Conservation (phyloP, 2,888 invertebrate genomes). For the Morinoia aosen region DNA sequence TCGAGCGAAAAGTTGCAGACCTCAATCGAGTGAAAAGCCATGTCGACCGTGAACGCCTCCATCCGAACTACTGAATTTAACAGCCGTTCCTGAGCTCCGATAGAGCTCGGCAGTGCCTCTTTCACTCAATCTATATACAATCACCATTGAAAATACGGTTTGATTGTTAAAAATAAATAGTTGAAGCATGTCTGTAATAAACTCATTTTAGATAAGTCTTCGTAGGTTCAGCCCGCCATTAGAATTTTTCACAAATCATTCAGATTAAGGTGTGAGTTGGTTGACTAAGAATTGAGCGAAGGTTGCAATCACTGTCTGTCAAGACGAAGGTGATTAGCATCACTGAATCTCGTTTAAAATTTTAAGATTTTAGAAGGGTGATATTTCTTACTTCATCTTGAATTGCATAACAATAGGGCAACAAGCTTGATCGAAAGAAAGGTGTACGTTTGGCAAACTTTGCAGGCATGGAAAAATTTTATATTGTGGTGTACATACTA, state of each 20-base stretch:
- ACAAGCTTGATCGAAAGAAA: neutral
- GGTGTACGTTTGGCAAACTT: neutral
- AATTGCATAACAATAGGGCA: neutral
- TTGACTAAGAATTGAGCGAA: no score
- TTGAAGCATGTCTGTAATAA: neutral
- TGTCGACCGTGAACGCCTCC: conserved; percentile 35
- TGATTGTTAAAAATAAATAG: neutral
- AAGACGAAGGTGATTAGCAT: neutral
- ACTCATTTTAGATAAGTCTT: neutral
- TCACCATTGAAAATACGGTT: neutral
- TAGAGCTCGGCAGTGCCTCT: neutral
- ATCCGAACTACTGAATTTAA: neutral
- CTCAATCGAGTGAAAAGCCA: conserved; percentile 48
- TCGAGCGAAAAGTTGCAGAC: conserved; percentile 37
- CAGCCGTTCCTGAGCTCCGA: neutral
- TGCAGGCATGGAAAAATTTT: neutral
- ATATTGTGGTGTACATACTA: neutral
- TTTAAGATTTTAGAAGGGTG: neutral
- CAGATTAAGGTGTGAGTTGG: no score
- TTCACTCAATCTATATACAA: neutral
- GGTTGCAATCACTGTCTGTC: neutral
- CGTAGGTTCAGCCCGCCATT: neutral
- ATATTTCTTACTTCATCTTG: neutral
- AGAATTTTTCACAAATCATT: neutral
- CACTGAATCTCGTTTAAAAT: neutral